Evolutionary conservation across 2,113 vertebrate genomes (phyloP), one percentile per base, ranked within the genome.

Genomic region (Chaenogobius annularis): DNA sequence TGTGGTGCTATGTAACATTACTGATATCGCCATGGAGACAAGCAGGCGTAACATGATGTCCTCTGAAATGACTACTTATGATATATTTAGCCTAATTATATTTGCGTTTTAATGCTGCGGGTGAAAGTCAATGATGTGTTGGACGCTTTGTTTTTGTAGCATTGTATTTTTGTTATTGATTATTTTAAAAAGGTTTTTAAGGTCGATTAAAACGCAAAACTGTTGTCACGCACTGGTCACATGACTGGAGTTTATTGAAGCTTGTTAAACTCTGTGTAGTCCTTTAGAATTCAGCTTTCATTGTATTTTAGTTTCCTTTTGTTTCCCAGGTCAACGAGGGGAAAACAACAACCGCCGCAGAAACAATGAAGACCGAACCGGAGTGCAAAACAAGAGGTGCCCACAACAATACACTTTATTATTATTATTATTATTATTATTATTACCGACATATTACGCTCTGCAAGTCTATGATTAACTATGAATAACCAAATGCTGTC

Each of bases 381-480:
- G 96, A 99, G 77, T 90, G 83, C 93, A 96, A 94, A 92, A 87
- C 92, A 75, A 98, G 96, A 93, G 93, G 97, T 99, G 91, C 93
- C 92, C 90, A 1, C 2, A 9, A 12, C n/a, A 40, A 37, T 11
- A 11, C 31, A n/a, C 7, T 35, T 31, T 31, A 31, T 31, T 31
- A 31, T 31, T 31, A 31, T 46, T 46, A 46, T 54, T 40, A 31
- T 31, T 31, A 31, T 31, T 31, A 31, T 31, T 31, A 31, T 46
- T 46, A 46, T 54, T 54, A 54, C 7, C 8, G 20, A n/a, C 9
- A 2, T n/a, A n/a, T 20, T 20, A 5, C 50, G 3, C 19, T 20
- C 19, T 20, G 4, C 22, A 11, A 23, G 55, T 0, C 22, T 23
- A 23, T 23, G 20, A 20, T 9, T n/a, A 55, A 55, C 52, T 22